Conservation (phyloP, 2,797 vertebrate species). For the Loriculus beryllinus region DNA sequence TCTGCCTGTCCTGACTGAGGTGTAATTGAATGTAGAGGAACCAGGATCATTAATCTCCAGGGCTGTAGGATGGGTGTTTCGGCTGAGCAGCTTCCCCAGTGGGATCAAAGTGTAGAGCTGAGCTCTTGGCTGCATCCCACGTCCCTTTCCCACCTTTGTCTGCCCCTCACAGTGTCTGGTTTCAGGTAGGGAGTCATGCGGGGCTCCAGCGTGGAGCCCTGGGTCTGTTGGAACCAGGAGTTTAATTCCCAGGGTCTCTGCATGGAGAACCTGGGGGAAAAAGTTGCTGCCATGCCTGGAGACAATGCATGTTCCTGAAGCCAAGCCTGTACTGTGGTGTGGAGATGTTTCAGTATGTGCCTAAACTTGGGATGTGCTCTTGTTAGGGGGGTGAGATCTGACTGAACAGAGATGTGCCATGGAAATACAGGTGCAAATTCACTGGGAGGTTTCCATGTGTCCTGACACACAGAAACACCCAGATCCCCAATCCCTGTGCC, state of each 20-base stretch:
- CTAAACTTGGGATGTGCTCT: background rate
- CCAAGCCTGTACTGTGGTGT: rapidly evolving
- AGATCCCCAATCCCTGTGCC: rapidly evolving
- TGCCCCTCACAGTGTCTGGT: background rate
- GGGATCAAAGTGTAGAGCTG: background rate
- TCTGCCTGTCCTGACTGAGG: background rate
- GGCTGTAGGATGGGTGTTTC: background rate
- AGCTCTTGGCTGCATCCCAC: background rate
- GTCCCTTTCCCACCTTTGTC: background rate
- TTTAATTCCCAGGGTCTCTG: background rate
- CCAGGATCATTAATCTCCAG: background rate
- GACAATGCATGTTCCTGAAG: background rate
- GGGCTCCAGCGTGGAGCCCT: background rate
- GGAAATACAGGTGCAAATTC: background rate
- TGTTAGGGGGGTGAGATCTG: background rate
- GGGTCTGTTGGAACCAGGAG: background rate
- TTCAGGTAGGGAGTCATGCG: background rate
- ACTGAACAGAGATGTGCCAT: background rate
- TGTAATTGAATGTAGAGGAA: background rate
- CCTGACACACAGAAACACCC: background rate
- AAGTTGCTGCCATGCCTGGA: background rate
- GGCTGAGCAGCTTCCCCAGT: background rate
- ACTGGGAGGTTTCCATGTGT: background rate
- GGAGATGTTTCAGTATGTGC: rapidly evolving
- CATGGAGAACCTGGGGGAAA: background rate